Evolutionary conservation across 2,888 invertebrate species (phyloP).

Genomic region (Leuctra nigra): DNA sequence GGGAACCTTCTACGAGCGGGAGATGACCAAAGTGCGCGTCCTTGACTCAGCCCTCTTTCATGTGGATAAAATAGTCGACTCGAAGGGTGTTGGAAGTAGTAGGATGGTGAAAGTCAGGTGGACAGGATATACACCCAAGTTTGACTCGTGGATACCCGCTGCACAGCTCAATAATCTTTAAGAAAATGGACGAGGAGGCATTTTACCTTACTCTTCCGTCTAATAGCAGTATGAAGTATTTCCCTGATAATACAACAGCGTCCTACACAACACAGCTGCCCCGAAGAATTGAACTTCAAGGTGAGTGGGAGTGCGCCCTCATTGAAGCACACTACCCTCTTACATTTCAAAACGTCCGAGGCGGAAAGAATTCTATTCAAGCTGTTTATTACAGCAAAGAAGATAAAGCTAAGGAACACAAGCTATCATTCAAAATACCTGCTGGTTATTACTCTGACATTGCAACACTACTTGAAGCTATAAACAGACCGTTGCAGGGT

Average conservation of each 20-base stretch:
- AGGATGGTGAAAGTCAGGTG: conserved; percentile 31
- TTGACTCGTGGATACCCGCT: conserved; percentile 30
- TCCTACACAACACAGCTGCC: conserved; percentile 32
- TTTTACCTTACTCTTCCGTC: conserved; percentile 32
- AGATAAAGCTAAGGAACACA: neutral
- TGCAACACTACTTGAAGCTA: too few relatives aligned
- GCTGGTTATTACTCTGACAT: neutral
- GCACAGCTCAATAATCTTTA: conserved; percentile 17
- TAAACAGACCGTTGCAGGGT: too few relatives aligned
- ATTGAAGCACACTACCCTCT: conserved; percentile 29
- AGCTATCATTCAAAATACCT: neutral
- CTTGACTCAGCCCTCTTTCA: conserved; percentile 20
- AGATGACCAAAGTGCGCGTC: conserved; percentile 29
- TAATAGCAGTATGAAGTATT: conserved; percentile 31
- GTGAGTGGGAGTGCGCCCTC: conserved; percentile 32
- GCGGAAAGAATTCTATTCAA: conserved; percentile 4
- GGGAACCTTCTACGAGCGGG: conserved; percentile 30
- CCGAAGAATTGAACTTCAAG: conserved; percentile 26
- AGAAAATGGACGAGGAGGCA: too few relatives aligned
- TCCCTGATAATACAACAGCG: conserved; percentile 32
- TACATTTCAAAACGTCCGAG: neutral
- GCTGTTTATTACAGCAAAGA: neutral
- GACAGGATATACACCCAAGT: conserved; percentile 30
- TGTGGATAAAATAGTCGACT: conserved; percentile 30
- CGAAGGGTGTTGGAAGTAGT: conserved; percentile 23